Evolutionary conservation across 2,113 vertebrate genomes (phyloP), one percentile per base, ranked within the genome.

Genomic region (Paramormyrops kingsleyae): DNA sequence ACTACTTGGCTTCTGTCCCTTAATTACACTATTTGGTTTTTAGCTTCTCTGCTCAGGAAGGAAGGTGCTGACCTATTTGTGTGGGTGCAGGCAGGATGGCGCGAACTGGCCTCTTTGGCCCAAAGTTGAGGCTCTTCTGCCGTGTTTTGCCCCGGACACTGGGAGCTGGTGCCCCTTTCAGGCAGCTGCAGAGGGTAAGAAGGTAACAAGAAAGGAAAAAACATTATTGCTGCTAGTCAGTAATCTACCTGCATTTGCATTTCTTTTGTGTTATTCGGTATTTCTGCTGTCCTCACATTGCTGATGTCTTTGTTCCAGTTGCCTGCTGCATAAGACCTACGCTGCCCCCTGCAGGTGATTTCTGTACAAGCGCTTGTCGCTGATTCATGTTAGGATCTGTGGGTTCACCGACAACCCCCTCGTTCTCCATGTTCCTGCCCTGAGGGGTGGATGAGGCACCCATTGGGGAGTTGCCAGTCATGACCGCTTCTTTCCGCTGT

Each of bases 21-120:
- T 80, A 42, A 80, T 80, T 17, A 19, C 35, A 80, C 74, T 80
- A 80, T 80, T 15, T 8, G 13, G 17, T 39, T 15, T 80, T 42
- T 17, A 80, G 35, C 15, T 42, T 80, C 74, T 19, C 74, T 19
- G 13, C 74, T 46, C 39, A 47, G 39, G 44, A 10, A 47, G 21
- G 5, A n/a, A 24, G 52, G 9, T 12, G 13, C 91, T 95, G 94
- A 80, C 94, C 94, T 92, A 94, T 52, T 0, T 90, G 92, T 88
- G 91, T 90, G 50, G 96, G 97, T 0, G 97, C 97, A 0, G 97
- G 97, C 24, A 97, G 93, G 80, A 97, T 97, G 7, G 97, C 97
- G 94, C 97, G 93, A 94, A 96, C 96, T 31, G 97, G 96, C 92
- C 96, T 96, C 86, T 96, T 96, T 90, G 95, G 95, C 91, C 95